Conservation (phyloP, 2,113 vertebrate species). For the Ascaphus truei region DNA sequence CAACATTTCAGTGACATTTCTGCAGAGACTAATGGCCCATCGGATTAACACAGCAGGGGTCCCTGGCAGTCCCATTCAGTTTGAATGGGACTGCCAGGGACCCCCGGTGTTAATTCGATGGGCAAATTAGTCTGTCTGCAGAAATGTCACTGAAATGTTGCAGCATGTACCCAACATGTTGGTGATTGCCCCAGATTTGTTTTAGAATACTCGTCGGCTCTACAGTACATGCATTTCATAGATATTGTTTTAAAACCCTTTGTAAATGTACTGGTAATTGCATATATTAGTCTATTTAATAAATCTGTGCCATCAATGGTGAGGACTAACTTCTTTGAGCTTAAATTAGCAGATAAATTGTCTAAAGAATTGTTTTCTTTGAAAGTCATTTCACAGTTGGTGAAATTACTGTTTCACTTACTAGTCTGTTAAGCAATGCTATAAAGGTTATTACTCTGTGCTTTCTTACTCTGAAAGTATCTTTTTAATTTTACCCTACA, state of each 20-base stretch:
- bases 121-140: too few species aligned
- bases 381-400: conserved; percentile 37
- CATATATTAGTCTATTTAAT: conserved; percentile 23
- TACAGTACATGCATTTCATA: not conserved
- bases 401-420: conserved; percentile 33
- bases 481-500: conserved; percentile 37
- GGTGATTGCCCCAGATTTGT: too few species aligned
- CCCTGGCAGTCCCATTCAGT: too few species aligned
- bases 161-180: too few species aligned
- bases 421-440: conserved; percentile 35
- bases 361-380: conserved; percentile 37
- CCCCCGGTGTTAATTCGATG: too few species aligned
- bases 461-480: conserved; percentile 32
- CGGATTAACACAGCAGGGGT: too few species aligned
- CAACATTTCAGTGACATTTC: too few species aligned
- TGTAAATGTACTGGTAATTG: not conserved
- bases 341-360: conserved; percentile 34
- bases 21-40: too few species aligned
- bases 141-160: too few species aligned
- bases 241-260: conserved; percentile 10
- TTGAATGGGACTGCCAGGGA: too few species aligned
- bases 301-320: conserved; percentile 8
- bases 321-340: conserved; percentile 21
- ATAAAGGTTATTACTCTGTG: conserved; percentile 35
- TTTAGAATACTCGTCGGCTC: too few species aligned